Conservation (phyloP, 2,797 vertebrate genomes). For the Sternarchorhynchus goeldii region DNA sequence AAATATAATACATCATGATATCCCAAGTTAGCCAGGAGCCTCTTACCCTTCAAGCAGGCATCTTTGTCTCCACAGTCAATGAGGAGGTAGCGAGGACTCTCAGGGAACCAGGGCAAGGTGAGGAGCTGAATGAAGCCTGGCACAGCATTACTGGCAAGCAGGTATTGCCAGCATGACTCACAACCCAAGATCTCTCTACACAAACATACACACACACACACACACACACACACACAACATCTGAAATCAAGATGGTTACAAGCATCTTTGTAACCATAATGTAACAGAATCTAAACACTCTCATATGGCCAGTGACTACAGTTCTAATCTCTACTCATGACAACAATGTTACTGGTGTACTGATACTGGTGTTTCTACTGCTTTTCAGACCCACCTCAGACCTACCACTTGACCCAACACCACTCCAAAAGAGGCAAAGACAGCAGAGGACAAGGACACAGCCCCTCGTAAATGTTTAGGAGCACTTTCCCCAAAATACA, state of each 20-base stretch:
- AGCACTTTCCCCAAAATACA: constrained; percentile 92
- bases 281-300: no score
- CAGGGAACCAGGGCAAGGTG: constrained; percentile 87
- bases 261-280: no score
- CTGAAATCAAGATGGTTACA: no score
- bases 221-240: neutral
- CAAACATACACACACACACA: constrained; percentile 6
- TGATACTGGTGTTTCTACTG: neutral
- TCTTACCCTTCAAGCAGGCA: constrained; percentile 81
- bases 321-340: no score
- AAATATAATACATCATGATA: neutral
- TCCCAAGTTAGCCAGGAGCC: neutral
- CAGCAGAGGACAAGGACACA: constrained; percentile 82
- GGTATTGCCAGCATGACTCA: constrained; percentile 83
- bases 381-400: constrained; percentile 75
- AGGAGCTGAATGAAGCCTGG: constrained; percentile 85
- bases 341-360: neutral
- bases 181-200: constrained; percentile 85
- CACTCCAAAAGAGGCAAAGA: constrained; percentile 86
- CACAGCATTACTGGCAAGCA: constrained; percentile 85
- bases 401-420: constrained; percentile 86
- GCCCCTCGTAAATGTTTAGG: constrained; percentile 86
- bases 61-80: constrained; percentile 85
- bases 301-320: no score
- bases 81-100: constrained; percentile 91